Evolutionary conservation across 2,113 vertebrate species (phyloP).

Genomic region (Megaceryle maxima): DNA sequence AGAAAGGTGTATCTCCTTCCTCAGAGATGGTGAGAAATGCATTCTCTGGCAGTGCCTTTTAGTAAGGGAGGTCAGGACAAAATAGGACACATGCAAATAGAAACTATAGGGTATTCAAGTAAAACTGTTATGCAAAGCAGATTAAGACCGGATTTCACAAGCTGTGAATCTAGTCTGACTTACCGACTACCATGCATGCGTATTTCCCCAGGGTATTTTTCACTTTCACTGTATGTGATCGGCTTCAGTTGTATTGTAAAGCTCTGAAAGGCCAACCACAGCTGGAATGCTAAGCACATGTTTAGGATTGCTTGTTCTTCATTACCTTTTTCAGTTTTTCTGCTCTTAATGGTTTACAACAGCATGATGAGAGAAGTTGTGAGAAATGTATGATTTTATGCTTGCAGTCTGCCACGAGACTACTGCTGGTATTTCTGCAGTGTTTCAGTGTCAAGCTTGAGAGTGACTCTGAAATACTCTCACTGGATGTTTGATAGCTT

Average conservation of each 20-base stretch:
- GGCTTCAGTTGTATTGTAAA: neutral
- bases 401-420: neutral
- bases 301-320: neutral
- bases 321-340: neutral
- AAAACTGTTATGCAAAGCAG: neutral
- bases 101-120: neutral
- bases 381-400: neutral
- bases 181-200: neutral
- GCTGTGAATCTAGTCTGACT: neutral
- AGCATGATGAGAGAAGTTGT: neutral
- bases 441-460: neutral
- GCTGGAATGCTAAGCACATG: neutral
- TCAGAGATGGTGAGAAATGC: neutral
- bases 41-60: neutral
- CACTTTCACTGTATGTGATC: neutral
- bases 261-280: neutral
- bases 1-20: neutral
- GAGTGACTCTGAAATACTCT: neutral
- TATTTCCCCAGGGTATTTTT: neutral
- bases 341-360: neutral
- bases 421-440: neutral
- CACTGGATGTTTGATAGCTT: neutral
- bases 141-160: neutral
- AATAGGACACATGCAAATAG: neutral
- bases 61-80: neutral